Evolutionary conservation across 2,888 invertebrate species (phyloP), one percentile per base, ranked within the genome.

Genomic region (Erynnis tages): DNA sequence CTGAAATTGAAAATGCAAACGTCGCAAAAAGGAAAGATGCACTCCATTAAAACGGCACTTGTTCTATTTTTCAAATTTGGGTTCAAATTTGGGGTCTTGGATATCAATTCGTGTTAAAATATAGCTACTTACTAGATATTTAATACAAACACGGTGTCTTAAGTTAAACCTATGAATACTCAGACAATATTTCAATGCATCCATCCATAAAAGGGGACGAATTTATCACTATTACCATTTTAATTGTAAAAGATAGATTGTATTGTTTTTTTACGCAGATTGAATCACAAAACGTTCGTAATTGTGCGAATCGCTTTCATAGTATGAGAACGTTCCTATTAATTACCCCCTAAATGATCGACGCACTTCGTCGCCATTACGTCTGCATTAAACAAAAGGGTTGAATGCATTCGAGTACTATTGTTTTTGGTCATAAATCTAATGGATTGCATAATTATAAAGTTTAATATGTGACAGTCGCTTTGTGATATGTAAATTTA

Each of bases 341-440:
- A 88, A 88, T 89, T 87, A 87, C 78, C 77, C 77, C 65, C 65
- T 81, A 86, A 87, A 88, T 83, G 87, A 85, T 82, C 79, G 71
- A 59, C 66, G 73, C 72, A 68, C 69, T 72, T 77, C 74, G 75
- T 70, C 73, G 69, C 69, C 63, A 65, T 59, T 61, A 62, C 61
- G 60, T 58, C 73, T 70, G 61, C 59, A 57, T 59, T 70, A 77
- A 76, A 82, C 78, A 78, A 82, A 82, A 78, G 83, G 81, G 82
- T 83, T 78, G 66, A 75, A 69, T 50, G 70, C 66, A 65, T 73
- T 80, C 65, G 64, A 73, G 66, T 57, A 57, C 65, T 66, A 76
- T 89, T 88, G 89, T 89, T 84, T 87, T 81, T 82, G 63, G 69
- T 82, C 71, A 88, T 89, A 89, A 89, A 89, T 89, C 83, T 88